Evolutionary conservation across 1,140 invertebrate genomes (phyloP).

Genomic region (Sminthurinus signatus): DNA sequence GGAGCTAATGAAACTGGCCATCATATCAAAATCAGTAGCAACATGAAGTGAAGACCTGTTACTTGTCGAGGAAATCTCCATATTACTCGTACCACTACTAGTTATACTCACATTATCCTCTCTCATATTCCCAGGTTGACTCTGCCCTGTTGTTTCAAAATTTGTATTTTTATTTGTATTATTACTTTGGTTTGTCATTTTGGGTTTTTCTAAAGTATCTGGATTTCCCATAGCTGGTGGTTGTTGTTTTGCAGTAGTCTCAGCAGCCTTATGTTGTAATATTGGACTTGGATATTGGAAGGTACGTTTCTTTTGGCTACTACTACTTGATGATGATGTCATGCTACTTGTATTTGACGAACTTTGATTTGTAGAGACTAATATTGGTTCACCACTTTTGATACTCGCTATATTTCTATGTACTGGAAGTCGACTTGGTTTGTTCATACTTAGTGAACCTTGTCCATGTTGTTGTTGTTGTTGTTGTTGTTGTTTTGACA

Average conservation of each 20-base stretch:
- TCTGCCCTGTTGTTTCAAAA: neutral
- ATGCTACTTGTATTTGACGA: neutral
- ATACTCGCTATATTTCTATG: slow-evolving; percentile 20
- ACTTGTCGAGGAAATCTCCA: slow-evolving; percentile 20
- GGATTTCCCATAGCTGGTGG: neutral
- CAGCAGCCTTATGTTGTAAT: slow-evolving; percentile 31
- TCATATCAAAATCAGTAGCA: slow-evolving; percentile 30
- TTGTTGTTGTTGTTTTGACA: neutral
- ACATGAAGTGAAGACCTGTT: slow-evolving; percentile 37
- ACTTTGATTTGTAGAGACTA: too few species aligned
- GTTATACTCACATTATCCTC: too few species aligned
- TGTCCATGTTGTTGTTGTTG: neutral
- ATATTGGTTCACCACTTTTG: neutral
- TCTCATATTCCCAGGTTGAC: neutral
- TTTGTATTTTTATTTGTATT: too few species aligned
- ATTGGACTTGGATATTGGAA: slow-evolving; percentile 34
- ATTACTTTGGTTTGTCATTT: too few species aligned
- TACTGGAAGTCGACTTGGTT: slow-evolving; percentile 7
- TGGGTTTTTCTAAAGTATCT: too few species aligned
- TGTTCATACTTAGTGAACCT: neutral
- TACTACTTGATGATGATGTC: neutral
- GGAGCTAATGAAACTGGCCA: slow-evolving; percentile 31
- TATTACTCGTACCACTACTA: neutral
- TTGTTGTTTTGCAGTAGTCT: slow-evolving; percentile 1
- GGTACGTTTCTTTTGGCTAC: neutral